Percentiles rank a stretch among this genome's conserved stretches.
Evolutionary conservation across 2,797 vertebrate species (phyloP).

Genomic region (Hoplostethus atlanticus): DNA sequence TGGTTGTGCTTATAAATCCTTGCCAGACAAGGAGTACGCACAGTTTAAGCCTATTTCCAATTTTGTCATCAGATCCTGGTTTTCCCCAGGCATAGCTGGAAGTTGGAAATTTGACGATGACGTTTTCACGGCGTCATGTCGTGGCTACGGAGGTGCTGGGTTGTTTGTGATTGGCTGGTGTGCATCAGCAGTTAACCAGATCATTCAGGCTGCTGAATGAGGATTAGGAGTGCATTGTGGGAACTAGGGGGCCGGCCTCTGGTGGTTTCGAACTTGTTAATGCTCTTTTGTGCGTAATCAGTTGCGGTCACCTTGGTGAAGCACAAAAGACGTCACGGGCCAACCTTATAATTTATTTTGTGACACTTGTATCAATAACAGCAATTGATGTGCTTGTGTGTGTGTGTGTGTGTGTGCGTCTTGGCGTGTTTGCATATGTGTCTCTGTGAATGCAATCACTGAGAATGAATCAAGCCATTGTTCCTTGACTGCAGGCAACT

Average conservation of each 20-base stretch:
- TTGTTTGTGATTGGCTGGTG: neutral
- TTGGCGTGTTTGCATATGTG: slow-evolving; percentile 2
- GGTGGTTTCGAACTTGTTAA: slow-evolving; percentile 28
- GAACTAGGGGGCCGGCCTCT: slow-evolving; percentile 3
- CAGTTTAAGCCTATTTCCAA: too few relatives aligned
- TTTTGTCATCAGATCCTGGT: too few relatives aligned
- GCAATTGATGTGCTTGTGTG: slow-evolving; percentile 1
- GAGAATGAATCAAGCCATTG: slow-evolving; percentile 19
- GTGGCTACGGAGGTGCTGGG: too few relatives aligned
- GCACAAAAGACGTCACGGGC: slow-evolving; percentile 19
- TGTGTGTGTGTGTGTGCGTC: slow-evolving; percentile 8
- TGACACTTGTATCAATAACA: slow-evolving; percentile 33
- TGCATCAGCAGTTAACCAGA: slow-evolving; percentile 1
- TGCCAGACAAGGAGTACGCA: too few relatives aligned
- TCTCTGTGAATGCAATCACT: slow-evolving; percentile 3
- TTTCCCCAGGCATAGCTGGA: too few relatives aligned
- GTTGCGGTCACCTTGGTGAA: slow-evolving; percentile 35
- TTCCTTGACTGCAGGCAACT: neutral
- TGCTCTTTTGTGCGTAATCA: slow-evolving; percentile 31
- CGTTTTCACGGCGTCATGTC: too few relatives aligned
- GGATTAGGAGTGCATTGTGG: slow-evolving; percentile 14
- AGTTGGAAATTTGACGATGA: too few relatives aligned
- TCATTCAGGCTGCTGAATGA: slow-evolving; percentile 7
- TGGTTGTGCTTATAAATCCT: too few relatives aligned
- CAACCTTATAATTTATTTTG: slow-evolving; percentile 30